Evolutionary conservation across 2,888 invertebrate species (phyloP), one percentile per base, ranked within the genome.

Genomic region (Octodonta nipae): DNA sequence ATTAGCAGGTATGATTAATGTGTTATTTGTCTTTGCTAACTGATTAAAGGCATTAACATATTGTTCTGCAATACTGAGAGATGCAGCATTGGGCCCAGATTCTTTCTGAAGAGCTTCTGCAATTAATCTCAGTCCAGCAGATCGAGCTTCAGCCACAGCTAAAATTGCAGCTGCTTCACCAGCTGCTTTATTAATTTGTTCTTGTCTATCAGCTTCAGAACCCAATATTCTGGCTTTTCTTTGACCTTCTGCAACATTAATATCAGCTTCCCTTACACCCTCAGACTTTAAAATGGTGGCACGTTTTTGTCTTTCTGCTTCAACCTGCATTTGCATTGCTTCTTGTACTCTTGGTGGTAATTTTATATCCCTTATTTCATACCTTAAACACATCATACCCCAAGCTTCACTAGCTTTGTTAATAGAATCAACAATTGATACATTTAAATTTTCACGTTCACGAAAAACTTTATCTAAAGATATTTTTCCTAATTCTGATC

Each of bases 251-350:
- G 98, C 98, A 4, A 93, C 85, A 63, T 99, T 98, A 36, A 99
- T 92, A 42, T 95, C 91, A 0, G 87, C 86, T 43, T 82, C 83
- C 14, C 87, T 68, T 6, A 78, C 71, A 56, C 95, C 95, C 66
- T 99, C 98, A 0, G 96, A 96, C 59, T 99, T 95, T 41, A 99
- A 67, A 52, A 99, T 86, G 10, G 91, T 84, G 0, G 98, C 98
- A 43, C 98, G 70, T 59, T 99, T 99, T 54, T 83, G 80, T 33
- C 98, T 66, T 60, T 99, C 98, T 0, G 98, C 98, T 64, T 98
- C 96, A 1, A 99, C 98, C 67, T 98, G 98, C 93, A 96, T 95
- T 63, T 98, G 98, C 98, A 98, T 99, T 1, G 98, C 98, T 61
- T 96, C 95, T 55, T 95, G 89, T 1, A 98, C 85, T 49, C 93